Evolutionary conservation across 2,888 invertebrate species (phyloP), one percentile per base, ranked within the genome.

Genomic region (Carcina quercana): DNA sequence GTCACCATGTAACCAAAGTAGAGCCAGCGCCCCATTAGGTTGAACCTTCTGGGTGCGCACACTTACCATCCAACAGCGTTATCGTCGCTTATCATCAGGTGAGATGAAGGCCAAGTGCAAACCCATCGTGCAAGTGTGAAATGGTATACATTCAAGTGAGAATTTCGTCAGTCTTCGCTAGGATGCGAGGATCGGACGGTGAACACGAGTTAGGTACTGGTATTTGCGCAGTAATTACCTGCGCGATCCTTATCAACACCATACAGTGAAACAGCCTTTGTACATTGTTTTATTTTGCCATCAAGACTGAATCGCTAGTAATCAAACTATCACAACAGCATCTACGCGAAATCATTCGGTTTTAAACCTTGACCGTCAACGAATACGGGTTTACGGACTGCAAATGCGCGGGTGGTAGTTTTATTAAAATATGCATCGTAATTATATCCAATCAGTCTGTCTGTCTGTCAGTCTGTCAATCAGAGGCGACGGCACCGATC

Each of bases 361-460:
- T 38, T 20, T 27, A 15, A 24, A 15, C 35, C 35, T 29, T 40
- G 21, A 15, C 29, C 17, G n/a, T 35, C 28, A n/a, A n/a, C 10
- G 25, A 34, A 36, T 43, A 38, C 19, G 24, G 30, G 27, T 37
- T 30, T 5, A 21, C 20, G 20, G 5, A 6, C 5, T 13, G 3
- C 15, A 31, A 7, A 31, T 25, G 34, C 14, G 25, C 28, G n/a
- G n/a, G n/a, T n/a, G n/a, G n/a, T n/a, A n/a, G n/a, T 28, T 31
- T 33, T 28, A 34, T 34, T 37, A 73, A 75, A 80, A 75, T 71
- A 70, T 79, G 82, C 76, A 69, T 62, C 55, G 79, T 80, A 82
- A 80, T 80, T 78, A 79, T 71, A 69, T 69, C 66, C 76, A 76
- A 79, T 76, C 73, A 73, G 63, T 59, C 59, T 42, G 62, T 53